A percentile compares a stretch with the other conserved stretches of the same genome.
Conservation (phyloP, 2,797 vertebrate species). For the Diplodus puntazzo region DNA sequence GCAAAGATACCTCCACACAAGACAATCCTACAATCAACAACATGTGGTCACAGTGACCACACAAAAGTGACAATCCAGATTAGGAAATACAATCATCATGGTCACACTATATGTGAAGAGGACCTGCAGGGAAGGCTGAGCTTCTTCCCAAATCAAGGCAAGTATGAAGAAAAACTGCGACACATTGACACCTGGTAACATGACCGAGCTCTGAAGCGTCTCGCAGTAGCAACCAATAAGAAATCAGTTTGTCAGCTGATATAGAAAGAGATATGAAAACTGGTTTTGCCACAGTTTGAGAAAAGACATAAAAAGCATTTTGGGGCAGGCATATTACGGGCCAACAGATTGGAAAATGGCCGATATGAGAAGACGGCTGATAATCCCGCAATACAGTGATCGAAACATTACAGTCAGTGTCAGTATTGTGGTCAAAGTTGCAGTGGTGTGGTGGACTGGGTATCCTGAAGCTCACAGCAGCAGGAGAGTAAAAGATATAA, state of each 20-base stretch:
- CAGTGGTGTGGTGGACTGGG: neutral
- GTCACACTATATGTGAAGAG: neutral
- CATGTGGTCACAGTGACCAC: neutral
- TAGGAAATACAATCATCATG: neutral
- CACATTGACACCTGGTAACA: neutral
- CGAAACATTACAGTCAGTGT: neutral
- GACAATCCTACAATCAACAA: neutral
- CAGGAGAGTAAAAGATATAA: conserved; percentile 16
- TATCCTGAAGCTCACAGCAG: conserved; percentile 3
- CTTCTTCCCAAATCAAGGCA: neutral
- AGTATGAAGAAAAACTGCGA: neutral
- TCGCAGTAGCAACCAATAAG: neutral
- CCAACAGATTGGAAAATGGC: neutral
- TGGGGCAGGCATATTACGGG: neutral
- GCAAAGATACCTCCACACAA: neutral
- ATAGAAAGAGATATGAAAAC: conserved; percentile 14
- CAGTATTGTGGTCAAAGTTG: neutral
- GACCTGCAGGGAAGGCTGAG: neutral
- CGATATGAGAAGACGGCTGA: neutral
- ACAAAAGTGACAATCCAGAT: neutral
- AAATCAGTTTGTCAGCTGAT: conserved; percentile 19
- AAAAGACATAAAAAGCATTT: neutral
- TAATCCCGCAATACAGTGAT: conserved; percentile 3
- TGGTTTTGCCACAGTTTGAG: neutral
- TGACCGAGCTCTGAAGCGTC: neutral